Percentiles rank a stretch among this genome's conserved stretches.
phyloP scores from a whole-genome alignment of 2,888 invertebrate species.

The Rotaria socialis region DNA sequence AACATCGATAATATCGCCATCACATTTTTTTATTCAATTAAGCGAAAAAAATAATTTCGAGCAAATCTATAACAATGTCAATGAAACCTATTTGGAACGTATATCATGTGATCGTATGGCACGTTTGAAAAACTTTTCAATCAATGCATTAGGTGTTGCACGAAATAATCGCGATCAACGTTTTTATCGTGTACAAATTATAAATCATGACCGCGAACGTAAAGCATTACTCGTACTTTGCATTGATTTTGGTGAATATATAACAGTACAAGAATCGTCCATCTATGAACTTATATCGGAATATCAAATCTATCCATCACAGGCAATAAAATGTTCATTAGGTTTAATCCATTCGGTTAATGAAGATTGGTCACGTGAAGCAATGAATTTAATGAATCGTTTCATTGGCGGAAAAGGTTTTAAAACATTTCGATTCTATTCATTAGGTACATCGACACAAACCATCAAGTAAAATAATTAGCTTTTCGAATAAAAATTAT shows the following conservation, averaged over 20 bases:
- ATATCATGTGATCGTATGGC: neutral
- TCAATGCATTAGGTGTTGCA: neutral
- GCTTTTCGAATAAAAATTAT: neutral
- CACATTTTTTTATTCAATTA: conserved; percentile 15
- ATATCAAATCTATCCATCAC: conserved; percentile 8
- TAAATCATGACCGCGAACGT: neutral
- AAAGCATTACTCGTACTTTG: neutral
- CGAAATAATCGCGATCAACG: neutral
- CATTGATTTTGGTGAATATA: conserved; percentile 17
- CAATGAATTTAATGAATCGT: neutral
- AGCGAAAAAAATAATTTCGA: conserved; percentile 10
- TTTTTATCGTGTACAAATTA: conserved; percentile 14
- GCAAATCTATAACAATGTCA: neutral
- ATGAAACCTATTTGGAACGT: conserved; percentile 5
- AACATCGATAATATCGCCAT: neutral
- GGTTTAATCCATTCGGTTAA: neutral
- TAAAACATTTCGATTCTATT: conserved; percentile 29
- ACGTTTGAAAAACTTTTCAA: neutral
- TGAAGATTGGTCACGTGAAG: conserved; percentile 25
- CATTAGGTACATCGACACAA: neutral
- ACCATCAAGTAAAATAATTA: neutral
- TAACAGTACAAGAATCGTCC: neutral
- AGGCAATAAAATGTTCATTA: neutral
- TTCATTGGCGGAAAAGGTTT: neutral
- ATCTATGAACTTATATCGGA: conserved; percentile 5